phyloP scores from a whole-genome alignment of 1,140 invertebrate species.

The Leptinotarsa defecta region DNA sequence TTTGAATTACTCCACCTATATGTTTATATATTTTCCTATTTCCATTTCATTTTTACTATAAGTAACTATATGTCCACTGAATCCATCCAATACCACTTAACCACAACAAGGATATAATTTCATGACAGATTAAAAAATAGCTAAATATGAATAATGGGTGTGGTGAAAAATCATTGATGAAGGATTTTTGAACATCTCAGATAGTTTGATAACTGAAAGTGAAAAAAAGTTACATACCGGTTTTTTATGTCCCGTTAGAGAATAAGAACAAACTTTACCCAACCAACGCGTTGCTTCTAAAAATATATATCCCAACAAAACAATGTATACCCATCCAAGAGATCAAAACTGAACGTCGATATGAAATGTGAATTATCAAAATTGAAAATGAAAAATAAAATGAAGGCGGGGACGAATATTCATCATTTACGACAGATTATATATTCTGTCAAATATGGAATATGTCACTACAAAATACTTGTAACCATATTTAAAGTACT shows the following conservation, averaged over 20 bases:
- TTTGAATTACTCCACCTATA: too few relatives aligned
- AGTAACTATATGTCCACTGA: neutral
- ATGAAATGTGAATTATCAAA: neutral
- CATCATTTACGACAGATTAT: neutral
- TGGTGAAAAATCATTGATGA: neutral
- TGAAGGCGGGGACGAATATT: conserved; percentile 10
- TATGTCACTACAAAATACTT: neutral
- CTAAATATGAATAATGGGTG: neutral
- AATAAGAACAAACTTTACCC: conserved; percentile 6
- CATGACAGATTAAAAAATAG: neutral
- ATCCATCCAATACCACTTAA: neutral
- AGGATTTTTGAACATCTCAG: neutral
- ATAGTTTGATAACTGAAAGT: conserved; percentile 22
- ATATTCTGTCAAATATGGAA: conserved; percentile 10
- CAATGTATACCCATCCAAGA: neutral
- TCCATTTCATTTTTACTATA: neutral
- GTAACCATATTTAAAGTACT: conserved; percentile 2
- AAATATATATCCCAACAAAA: conserved; percentile 34
- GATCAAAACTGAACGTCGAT: neutral
- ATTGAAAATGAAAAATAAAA: neutral
- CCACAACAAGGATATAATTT: neutral
- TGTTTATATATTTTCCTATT: too few relatives aligned
- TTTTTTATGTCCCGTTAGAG: conserved; percentile 42
- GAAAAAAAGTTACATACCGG: conserved; percentile 42
- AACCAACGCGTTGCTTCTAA: conserved; percentile 42